Base-by-base conservation (phyloP, 1,140 invertebrate genomes). In the Temnothorax longispinosus region DNA sequence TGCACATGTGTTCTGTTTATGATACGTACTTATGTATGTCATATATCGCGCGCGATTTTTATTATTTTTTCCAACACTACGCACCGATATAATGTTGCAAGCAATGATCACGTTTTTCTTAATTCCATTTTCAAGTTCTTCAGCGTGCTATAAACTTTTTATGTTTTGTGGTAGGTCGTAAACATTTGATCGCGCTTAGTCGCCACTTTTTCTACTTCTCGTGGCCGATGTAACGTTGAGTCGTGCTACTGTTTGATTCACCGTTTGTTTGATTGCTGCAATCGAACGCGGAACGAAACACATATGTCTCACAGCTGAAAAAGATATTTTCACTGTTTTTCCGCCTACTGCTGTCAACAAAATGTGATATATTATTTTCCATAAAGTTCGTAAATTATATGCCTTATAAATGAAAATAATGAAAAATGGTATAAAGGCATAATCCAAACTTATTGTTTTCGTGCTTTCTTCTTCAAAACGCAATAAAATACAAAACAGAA, bases 131-230 rank as follows among this genome's bases (percentile, higher is more conserved):
- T 18, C 27, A 74, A 60, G 52, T 60, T 84, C 18, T 41, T 84
- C 54, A 21, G 41, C 41, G 13, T 15, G 13, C 54, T 62, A 60
- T 84, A 84, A 84, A 84, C 27, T 84, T 84, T 74, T 74, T 75
- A 74, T 8, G 41, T 41, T 74, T 27, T 0, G 27, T 27, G 41
- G 35, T 41, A 7, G 47, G 18, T 50, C 80, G 69, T 75, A 84
- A 84, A 84, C 72, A 54, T 84, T 60, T 60, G 54, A 7, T 18
- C 69, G 69, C 27, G 54, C 27, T 82, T 21, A 44, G 27, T 82
- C 18, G n/a, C 21, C 52, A 41, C 6, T 58, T 58, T 56, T 71
- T 74, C 67, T 71, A 13, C n/a, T 80, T n/a, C 15, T 32, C 50
- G 18, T 18, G 41, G 41, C 5, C 69, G 80, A 75, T 8, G 13